Evolutionary conservation across 1,140 invertebrate species (phyloP).

Genomic region (Musca domestica): DNA sequence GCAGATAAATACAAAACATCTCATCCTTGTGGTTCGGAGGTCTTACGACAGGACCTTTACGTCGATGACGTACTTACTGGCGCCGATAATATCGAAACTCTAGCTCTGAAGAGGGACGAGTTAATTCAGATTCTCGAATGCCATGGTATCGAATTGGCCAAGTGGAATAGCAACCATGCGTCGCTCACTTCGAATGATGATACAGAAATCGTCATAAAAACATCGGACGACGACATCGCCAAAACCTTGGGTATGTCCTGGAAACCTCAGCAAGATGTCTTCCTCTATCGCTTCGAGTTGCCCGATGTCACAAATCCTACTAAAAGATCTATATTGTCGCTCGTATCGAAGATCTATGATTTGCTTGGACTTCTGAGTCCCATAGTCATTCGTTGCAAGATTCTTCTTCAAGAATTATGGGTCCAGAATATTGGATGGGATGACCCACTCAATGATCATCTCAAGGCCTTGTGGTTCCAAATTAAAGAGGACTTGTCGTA

Average conservation of each 20-base stretch:
- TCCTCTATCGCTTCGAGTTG: constrained; percentile 9
- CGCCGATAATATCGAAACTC: background rate
- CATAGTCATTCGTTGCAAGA: constrained; percentile 7
- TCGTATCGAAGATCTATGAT: constrained; percentile 5
- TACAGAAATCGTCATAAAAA: background rate
- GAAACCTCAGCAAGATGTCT: constrained; percentile 8
- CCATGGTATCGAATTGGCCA: background rate
- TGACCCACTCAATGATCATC: background rate
- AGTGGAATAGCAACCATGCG: constrained; percentile 5
- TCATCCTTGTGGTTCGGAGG: background rate
- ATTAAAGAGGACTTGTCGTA: background rate
- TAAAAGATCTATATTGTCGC: background rate
- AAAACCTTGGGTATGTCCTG: constrained; percentile 15
- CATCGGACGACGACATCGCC: background rate
- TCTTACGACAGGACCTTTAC: background rate
- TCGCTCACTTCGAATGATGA: background rate
- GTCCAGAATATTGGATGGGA: constrained; percentile 11
- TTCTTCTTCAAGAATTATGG: constrained; percentile 20
- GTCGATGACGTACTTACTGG: background rate
- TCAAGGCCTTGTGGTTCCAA: background rate
- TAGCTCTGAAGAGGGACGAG: background rate
- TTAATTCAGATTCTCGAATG: background rate
- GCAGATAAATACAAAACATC: constrained; percentile 6
- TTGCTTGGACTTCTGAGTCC: constrained; percentile 12
- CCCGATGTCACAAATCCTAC: background rate